These are phyloP conservation scores for Aphelinus atriplicis DNA, from an alignment of 1,140 invertebrate genomes.

Conservation along the genomic window DNA sequence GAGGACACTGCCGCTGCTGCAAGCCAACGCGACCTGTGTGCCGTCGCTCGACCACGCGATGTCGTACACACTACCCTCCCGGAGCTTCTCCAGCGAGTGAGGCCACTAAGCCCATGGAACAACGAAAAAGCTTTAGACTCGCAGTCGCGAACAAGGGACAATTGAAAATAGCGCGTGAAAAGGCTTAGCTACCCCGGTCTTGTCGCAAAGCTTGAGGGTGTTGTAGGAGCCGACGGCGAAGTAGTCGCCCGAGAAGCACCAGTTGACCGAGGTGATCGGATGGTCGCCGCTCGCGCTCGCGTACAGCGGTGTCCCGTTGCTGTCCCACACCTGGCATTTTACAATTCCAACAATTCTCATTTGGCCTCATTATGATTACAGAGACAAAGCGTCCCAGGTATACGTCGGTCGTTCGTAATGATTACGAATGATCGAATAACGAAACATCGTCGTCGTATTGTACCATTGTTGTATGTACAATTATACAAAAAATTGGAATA, in stretches of 20 bases:
- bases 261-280: constrained; percentile 90
- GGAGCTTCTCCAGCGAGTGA: constrained; percentile 87
- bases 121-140: not conserved
- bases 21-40: constrained; percentile 93
- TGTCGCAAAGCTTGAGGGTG: constrained; percentile 91
- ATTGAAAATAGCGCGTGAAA: too few species aligned
- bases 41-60: constrained; percentile 95
- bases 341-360: too few species aligned
- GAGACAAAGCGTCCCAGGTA: too few species aligned
- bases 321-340: constrained; percentile 83
- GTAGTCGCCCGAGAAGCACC: constrained; percentile 89
- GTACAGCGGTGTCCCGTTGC: constrained; percentile 86
- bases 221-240: constrained; percentile 96
- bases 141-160: not conserved
- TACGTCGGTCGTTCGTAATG: too few species aligned
- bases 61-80: constrained; percentile 85
- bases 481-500: too few species aligned
- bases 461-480: too few species aligned
- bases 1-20: constrained; percentile 88
- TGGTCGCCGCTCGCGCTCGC: constrained; percentile 84
- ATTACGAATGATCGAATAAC: too few species aligned
- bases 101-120: constrained; percentile 82
- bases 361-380: too few species aligned
- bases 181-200: constrained; percentile 78
- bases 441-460: too few species aligned